A percentile compares a stretch with the other conserved stretches of the same genome.
Conservation (phyloP, 30 jellyfish, hydroid and myxozoan species). For the Cassiopea xamachana region DNA sequence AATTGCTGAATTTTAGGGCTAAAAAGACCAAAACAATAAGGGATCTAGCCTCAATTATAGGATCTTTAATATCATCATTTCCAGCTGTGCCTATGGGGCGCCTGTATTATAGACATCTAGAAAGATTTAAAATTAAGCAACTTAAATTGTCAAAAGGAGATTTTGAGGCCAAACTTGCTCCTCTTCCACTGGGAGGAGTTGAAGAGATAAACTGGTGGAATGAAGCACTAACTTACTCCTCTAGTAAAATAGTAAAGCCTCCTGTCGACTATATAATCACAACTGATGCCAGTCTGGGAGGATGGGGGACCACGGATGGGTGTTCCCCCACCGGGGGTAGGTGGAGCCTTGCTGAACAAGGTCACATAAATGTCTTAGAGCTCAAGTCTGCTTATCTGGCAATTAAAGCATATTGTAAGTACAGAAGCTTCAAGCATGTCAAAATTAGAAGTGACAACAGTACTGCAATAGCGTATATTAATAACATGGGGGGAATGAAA, state of each 20-base stretch:
- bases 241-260: constrained; percentile 11
- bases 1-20: not conserved
- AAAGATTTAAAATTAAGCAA: constrained; percentile 27
- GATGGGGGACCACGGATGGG: constrained; percentile 65
- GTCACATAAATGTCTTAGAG: constrained; percentile 58
- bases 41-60: constrained; percentile 41
- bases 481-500: constrained; percentile 60
- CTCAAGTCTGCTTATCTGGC: constrained; percentile 23
- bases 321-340: constrained; percentile 52
- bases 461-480: constrained; percentile 48
- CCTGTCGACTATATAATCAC: constrained; percentile 7
- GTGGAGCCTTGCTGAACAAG: constrained; percentile 25
- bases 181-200: constrained; percentile 9
- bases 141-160: constrained; percentile 43
- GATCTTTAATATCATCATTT: constrained; percentile 26
- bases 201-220: constrained; percentile 54
- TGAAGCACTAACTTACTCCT: not conserved
- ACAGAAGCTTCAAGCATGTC: constrained; percentile 30
- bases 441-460: constrained; percentile 33
- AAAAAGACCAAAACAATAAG: constrained; percentile 18
- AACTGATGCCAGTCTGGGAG: constrained; percentile 76
- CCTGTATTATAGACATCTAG: constrained; percentile 49
- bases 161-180: constrained; percentile 27
- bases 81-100: constrained; percentile 63
- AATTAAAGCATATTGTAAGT: not conserved